phyloP scores from a whole-genome alignment of 1,140 invertebrate genomes.

The Drosophila tsacasi region DNA sequence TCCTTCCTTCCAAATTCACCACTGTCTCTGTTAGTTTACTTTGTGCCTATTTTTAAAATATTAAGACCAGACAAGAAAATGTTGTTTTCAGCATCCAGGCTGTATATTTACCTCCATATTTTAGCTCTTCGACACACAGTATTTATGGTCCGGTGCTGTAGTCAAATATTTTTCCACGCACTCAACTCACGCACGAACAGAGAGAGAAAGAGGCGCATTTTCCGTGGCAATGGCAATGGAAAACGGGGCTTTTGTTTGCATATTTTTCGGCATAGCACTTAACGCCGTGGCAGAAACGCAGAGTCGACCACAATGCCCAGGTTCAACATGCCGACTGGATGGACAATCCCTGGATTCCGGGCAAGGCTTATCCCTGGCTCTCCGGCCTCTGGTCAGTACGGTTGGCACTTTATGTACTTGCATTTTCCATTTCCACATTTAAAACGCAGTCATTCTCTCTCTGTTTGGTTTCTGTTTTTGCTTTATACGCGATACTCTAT shows the following conservation, averaged over 20 bases:
- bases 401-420: constrained; percentile 54
- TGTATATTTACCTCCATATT: constrained; percentile 14
- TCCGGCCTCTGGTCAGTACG: constrained; percentile 32
- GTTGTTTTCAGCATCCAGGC: neutral
- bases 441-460: constrained; percentile 37
- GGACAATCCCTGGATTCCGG: constrained; percentile 24
- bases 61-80: neutral
- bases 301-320: constrained; percentile 69
- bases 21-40: neutral
- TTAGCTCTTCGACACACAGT: constrained; percentile 13
- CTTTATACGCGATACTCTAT: neutral
- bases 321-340: constrained; percentile 27
- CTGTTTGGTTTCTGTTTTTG: constrained; percentile 12
- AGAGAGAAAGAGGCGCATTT: neutral
- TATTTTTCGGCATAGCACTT: constrained; percentile 64
- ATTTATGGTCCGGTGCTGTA: constrained; percentile 39
- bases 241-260: constrained; percentile 52
- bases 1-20: too few species aligned
- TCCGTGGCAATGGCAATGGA: constrained; percentile 19
- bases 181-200: constrained; percentile 34
- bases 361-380: constrained; percentile 57
- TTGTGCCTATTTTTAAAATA: neutral
- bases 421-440: constrained; percentile 68
- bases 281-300: constrained; percentile 31
- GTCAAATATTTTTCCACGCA: constrained; percentile 51